Conservation (phyloP, 2,888 invertebrate genomes). For the Operophtera brumata region DNA sequence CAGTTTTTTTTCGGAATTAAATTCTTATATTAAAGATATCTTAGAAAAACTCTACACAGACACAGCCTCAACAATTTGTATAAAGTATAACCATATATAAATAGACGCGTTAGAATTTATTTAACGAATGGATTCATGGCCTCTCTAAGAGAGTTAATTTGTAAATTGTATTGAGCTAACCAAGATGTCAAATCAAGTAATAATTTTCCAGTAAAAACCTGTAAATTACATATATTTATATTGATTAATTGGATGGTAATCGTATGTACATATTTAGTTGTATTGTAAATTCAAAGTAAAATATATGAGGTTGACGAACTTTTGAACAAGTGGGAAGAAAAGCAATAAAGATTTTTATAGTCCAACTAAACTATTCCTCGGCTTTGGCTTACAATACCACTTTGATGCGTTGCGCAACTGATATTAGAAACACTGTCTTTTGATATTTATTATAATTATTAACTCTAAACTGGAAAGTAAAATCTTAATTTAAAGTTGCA, state of each 20-base stretch:
- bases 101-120: too few species aligned
- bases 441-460: constrained; percentile 28
- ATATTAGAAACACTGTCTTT: constrained; percentile 30
- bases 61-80: too few species aligned
- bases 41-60: too few species aligned
- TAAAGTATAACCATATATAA: too few species aligned
- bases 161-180: constrained; percentile 11
- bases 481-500: too few species aligned
- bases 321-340: constrained; percentile 67
- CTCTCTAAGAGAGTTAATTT: background rate
- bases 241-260: constrained; percentile 69
- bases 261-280: constrained; percentile 69
- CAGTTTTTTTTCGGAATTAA: too few species aligned
- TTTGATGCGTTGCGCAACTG: constrained; percentile 46
- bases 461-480: constrained; percentile 2
- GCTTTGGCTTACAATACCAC: constrained; percentile 49
- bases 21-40: too few species aligned
- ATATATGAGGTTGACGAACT: constrained; percentile 66
- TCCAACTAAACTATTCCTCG: constrained; percentile 54
- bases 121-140: too few species aligned
- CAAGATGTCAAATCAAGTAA: constrained; percentile 20
- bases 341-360: constrained; percentile 72
- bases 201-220: constrained; percentile 13
- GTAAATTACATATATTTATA: constrained; percentile 37
- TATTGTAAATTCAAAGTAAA: constrained; percentile 66